Conservation (phyloP, 2,797 vertebrate genomes). For the Tragopan temminckii region DNA sequence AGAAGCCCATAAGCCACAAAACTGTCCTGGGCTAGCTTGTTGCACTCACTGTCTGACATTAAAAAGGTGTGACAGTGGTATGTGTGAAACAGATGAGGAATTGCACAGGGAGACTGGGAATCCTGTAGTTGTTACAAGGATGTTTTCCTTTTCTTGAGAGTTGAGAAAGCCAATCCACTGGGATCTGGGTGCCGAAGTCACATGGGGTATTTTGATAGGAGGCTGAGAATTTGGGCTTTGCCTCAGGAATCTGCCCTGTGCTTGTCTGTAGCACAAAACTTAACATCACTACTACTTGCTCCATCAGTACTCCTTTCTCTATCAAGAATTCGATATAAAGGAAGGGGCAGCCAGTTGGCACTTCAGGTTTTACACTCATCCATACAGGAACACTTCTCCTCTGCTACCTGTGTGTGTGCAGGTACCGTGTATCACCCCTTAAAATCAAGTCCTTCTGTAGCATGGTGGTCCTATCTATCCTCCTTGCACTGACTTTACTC, state of each 20-base stretch:
- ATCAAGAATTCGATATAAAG: background rate
- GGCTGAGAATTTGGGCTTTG: background rate
- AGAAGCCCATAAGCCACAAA: background rate
- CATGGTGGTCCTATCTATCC: background rate
- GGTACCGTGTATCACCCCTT: accelerated
- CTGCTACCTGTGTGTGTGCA: accelerated
- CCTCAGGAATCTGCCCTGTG: background rate
- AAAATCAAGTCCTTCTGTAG: background rate
- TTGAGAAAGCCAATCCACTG: background rate
- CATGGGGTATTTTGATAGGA: background rate
- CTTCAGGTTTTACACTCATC: background rate
- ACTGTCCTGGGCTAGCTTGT: background rate
- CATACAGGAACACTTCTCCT: background rate
- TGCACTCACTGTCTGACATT: background rate
- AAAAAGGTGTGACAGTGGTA: background rate
- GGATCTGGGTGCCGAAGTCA: background rate
- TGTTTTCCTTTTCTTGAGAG: background rate
- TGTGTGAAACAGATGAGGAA: background rate
- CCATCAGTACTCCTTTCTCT: background rate
- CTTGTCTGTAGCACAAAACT: background rate
- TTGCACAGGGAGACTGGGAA: background rate
- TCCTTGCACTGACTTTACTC: background rate
- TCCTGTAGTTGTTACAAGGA: background rate
- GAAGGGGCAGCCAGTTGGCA: background rate
- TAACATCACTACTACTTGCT: background rate